These are phyloP conservation scores for Melipona bicolor DNA, from an alignment of 2,888 invertebrate species.

Conservation along the genomic window DNA sequence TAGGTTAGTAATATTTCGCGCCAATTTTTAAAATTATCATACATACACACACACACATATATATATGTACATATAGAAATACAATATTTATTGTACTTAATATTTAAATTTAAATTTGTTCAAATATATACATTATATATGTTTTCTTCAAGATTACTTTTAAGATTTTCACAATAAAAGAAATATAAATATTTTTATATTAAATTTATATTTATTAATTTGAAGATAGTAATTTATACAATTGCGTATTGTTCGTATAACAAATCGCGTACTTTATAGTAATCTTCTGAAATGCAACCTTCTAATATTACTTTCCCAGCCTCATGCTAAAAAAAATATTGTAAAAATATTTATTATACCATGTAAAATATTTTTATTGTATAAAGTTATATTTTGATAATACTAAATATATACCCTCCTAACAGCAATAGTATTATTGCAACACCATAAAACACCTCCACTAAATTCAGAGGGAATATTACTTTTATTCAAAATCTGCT, in stretches of 20 bases:
- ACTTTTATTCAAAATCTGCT: constrained; percentile 90
- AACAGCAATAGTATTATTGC: constrained; percentile 95
- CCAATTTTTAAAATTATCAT: constrained; percentile 28
- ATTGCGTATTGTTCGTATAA: constrained; percentile 99
- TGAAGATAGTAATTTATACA: constrained; percentile 88
- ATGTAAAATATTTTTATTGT: not conserved
- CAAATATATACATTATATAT: not conserved
- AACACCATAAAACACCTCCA: constrained; percentile 97
- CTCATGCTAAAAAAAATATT: constrained; percentile 90
- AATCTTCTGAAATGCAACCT: constrained; percentile 97
- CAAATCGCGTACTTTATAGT: constrained; percentile 95
- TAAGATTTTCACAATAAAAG: not conserved
- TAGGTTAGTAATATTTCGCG: constrained; percentile 46
- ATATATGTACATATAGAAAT: not conserved
- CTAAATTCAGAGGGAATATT: constrained; percentile 94
- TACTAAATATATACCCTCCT: constrained; percentile 87
- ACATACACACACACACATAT: not conserved
- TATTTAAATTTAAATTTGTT: not conserved
- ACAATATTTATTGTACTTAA: not conserved
- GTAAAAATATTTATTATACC: not conserved
- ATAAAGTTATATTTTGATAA: constrained; percentile 15
- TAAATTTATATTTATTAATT: constrained; percentile 51
- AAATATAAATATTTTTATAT: constrained; percentile 13
- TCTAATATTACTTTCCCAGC: constrained; percentile 96
- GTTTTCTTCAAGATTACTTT: not conserved